Evolutionary conservation across 2,888 invertebrate genomes (phyloP).

Genomic region (Dolomedes plantarius): DNA sequence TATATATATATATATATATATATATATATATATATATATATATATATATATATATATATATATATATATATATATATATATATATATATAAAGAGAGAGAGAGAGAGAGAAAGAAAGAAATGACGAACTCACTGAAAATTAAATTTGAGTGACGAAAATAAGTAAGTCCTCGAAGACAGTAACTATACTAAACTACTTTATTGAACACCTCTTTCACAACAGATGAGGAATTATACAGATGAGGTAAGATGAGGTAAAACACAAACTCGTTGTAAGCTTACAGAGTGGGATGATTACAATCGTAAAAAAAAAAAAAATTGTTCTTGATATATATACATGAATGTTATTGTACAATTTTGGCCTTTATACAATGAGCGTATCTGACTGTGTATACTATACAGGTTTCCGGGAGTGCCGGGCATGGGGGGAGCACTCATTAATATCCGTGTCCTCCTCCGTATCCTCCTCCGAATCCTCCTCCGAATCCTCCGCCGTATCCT

Average conservation of each 20-base stretch:
- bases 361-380: constrained; percentile 48
- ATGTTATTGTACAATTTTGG: constrained; percentile 55
- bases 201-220: constrained; percentile 20
- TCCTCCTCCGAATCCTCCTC: not conserved
- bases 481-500: not conserved
- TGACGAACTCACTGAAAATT: too few relatives aligned
- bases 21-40: too few relatives aligned
- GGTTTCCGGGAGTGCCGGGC: not conserved
- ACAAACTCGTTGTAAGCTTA: not conserved
- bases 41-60: too few relatives aligned
- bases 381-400: constrained; percentile 32
- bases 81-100: too few relatives aligned
- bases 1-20: too few relatives aligned
- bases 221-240: constrained; percentile 64
- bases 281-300: not conserved
- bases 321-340: constrained; percentile 12
- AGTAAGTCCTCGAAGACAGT: too few relatives aligned
- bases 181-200: constrained; percentile 9
- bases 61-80: too few relatives aligned
- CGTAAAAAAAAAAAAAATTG: not conserved
- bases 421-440: too few relatives aligned
- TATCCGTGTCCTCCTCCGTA: too few relatives aligned
- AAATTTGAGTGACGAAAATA: too few relatives aligned
- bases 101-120: too few relatives aligned
- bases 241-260: constrained; percentile 35